phyloP scores from a whole-genome alignment of 2,888 invertebrate species.

The Acrobasis suavella region DNA sequence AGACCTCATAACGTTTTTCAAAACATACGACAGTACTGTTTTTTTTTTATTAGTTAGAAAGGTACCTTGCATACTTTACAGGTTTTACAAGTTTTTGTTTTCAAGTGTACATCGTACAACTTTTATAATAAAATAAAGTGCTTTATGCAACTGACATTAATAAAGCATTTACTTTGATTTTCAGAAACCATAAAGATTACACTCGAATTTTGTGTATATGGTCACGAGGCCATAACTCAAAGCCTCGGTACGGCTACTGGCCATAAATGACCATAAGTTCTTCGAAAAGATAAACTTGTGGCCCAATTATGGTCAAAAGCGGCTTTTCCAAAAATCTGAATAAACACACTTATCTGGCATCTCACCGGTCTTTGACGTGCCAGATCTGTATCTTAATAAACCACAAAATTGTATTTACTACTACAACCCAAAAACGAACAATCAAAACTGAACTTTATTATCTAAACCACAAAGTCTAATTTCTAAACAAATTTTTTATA shows the following conservation, averaged over 20 bases:
- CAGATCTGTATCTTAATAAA: constrained; percentile 11
- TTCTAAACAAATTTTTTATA: not conserved
- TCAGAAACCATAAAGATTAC: constrained; percentile 16
- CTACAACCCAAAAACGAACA: not conserved
- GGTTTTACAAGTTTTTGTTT: no score
- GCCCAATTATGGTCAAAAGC: constrained; percentile 72
- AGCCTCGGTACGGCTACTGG: constrained; percentile 49
- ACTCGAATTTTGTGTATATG: constrained; percentile 29
- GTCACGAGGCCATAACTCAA: constrained; percentile 66
- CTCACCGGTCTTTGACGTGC: constrained; percentile 14
- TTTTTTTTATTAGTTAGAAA: no score
- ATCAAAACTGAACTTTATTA: not conserved
- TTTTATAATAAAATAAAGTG: no score
- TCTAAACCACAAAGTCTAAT: not conserved
- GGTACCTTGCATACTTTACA: no score
- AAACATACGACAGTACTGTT: no score
- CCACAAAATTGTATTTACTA: constrained; percentile 14
- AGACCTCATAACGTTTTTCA: no score
- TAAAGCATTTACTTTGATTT: constrained; percentile 13
- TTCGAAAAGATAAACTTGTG: constrained; percentile 73
- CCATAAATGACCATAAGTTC: constrained; percentile 74
- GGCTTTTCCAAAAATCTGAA: constrained; percentile 74
- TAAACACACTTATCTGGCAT: constrained; percentile 34
- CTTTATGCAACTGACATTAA: not conserved
- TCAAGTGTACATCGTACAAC: no score